Percentiles rank a stretch among this genome's conserved stretches.
Evolutionary conservation across 2,113 vertebrate genomes (phyloP).

Genomic region (Periophthalmodon schlosseri): DNA sequence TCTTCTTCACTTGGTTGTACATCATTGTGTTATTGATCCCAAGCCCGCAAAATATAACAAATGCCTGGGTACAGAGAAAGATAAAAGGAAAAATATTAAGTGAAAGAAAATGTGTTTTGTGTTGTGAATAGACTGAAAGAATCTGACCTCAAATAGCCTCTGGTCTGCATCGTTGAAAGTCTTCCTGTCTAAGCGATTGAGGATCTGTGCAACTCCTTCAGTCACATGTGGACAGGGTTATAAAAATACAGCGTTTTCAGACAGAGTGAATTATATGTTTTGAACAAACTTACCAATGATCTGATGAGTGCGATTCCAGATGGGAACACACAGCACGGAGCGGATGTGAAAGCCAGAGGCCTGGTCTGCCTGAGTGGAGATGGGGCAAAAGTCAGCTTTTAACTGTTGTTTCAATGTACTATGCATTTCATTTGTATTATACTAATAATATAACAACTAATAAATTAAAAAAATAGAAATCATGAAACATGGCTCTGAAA

Average conservation of each 20-base stretch:
- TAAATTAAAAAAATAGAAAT: no score
- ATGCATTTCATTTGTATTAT: not conserved
- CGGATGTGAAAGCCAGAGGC: conserved; percentile 82
- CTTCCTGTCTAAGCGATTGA: conserved; percentile 81
- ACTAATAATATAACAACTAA: no score
- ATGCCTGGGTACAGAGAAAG: conserved; percentile 66
- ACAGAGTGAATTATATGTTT: conserved; percentile 15
- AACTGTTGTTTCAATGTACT: no score
- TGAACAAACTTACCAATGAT: conserved; percentile 75
- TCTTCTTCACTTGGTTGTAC: conserved; percentile 85
- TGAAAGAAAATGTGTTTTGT: not conserved
- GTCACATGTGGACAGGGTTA: not conserved
- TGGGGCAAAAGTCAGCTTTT: not conserved
- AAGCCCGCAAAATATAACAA: conserved; percentile 84
- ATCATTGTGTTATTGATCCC: conserved; percentile 86
- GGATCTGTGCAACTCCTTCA: conserved; percentile 80
- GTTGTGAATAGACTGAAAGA: not conserved
- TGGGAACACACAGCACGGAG: conserved; percentile 81
- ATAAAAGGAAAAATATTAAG: not conserved
- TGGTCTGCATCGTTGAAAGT: conserved; percentile 82
- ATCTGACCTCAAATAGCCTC: conserved; percentile 79
- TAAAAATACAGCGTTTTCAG: conserved; percentile 1
- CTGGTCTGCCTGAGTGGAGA: conserved; percentile 74
- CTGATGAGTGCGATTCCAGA: conserved; percentile 84
- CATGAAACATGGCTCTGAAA: no score